These are phyloP conservation scores for Neuroscelio doddi DNA, from an alignment of 2,888 invertebrate genomes.

Conservation along the genomic window DNA sequence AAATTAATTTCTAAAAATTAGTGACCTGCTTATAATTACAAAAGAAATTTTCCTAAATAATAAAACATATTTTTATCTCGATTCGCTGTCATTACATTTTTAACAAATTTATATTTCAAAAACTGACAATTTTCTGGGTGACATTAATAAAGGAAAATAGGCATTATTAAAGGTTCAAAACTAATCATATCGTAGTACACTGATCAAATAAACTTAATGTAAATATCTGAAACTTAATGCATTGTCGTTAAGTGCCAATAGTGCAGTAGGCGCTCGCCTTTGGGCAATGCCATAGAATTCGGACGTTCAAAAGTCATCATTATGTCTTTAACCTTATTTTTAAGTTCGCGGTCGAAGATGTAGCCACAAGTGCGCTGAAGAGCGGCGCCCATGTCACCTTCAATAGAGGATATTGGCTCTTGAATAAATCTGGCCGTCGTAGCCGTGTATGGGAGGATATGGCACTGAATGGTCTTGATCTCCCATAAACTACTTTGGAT, in stretches of 20 bases:
- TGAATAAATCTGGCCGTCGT: constrained; percentile 82
- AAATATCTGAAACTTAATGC: background rate
- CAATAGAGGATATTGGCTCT: constrained; percentile 78
- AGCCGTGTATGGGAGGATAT: constrained; percentile 82
- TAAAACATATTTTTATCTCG: too few relatives aligned
- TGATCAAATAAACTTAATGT: too few relatives aligned
- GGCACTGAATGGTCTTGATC: constrained; percentile 83
- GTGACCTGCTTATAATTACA: too few relatives aligned
- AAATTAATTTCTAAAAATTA: too few relatives aligned
- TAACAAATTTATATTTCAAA: too few relatives aligned
- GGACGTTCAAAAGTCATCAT: constrained; percentile 85
- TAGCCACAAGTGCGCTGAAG: constrained; percentile 80
- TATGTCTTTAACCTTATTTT: constrained; percentile 82
- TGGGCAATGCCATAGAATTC: constrained; percentile 75
- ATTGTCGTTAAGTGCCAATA: constrained; percentile 77
- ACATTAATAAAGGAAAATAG: too few relatives aligned
- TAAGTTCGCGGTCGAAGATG: constrained; percentile 85
- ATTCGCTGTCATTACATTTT: too few relatives aligned
- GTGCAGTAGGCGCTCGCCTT: constrained; percentile 78
- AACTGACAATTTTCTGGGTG: too few relatives aligned
- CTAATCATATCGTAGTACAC: background rate
- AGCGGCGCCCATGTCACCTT: constrained; percentile 80
- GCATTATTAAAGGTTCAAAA: constrained; percentile 5
- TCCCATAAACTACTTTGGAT: constrained; percentile 95
- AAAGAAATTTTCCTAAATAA: too few relatives aligned